A percentile compares a stretch with the other conserved stretches of the same genome.
phyloP scores from a whole-genome alignment of 2,113 vertebrate species.

The Calidris pugnax region DNA sequence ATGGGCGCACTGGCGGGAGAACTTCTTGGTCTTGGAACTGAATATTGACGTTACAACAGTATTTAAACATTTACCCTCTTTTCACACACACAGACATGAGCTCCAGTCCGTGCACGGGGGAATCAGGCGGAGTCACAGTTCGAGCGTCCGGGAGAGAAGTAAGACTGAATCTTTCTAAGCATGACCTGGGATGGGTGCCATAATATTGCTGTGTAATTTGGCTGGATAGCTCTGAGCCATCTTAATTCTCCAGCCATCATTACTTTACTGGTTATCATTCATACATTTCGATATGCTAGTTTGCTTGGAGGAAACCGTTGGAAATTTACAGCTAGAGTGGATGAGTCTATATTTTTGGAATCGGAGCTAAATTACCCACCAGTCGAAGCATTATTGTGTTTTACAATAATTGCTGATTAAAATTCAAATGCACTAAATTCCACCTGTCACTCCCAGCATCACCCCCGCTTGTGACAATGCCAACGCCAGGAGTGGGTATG shows the following conservation, averaged over 20 bases:
- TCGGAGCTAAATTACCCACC: slow-evolving; percentile 14
- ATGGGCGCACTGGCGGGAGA: not conserved
- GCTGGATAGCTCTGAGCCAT: not conserved
- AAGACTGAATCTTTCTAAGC: not conserved
- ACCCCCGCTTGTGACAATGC: slow-evolving; percentile 2
- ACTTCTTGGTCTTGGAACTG: not conserved
- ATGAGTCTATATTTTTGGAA: slow-evolving; percentile 34
- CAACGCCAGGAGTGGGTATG: not conserved
- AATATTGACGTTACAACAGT: not conserved
- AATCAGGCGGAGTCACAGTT: not conserved
- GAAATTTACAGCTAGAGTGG: slow-evolving; percentile 8
- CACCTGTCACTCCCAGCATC: slow-evolving; percentile 30
- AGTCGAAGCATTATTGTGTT: slow-evolving; percentile 38
- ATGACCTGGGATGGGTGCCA: not conserved
- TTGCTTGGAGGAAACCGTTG: not conserved
- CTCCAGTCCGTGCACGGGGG: not conserved
- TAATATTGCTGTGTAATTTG: not conserved
- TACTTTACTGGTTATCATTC: slow-evolving; percentile 12
- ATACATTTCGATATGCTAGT: not conserved
- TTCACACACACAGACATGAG: not conserved
- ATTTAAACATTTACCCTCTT: slow-evolving; percentile 2
- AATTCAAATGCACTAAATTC: slow-evolving; percentile 47
- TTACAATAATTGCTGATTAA: slow-evolving; percentile 58
- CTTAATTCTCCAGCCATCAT: slow-evolving; percentile 7
- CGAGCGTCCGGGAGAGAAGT: not conserved